phyloP scores from a whole-genome alignment of 2,888 invertebrate species.

The Mesochorus sp. region DNA sequence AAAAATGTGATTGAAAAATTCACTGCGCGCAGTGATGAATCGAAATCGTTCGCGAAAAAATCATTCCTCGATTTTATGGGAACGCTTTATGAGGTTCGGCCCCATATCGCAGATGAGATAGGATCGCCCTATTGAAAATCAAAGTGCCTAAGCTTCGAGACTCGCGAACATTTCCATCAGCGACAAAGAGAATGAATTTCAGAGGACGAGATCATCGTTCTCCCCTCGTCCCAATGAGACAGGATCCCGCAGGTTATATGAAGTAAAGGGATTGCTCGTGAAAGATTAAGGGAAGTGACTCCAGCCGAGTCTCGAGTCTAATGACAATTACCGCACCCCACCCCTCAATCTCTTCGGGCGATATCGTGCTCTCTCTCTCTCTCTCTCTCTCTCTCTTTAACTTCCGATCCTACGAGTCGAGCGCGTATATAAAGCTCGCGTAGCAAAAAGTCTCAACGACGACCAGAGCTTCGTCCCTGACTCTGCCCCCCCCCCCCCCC shows the following conservation, averaged over 20 bases:
- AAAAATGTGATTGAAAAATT: too few species aligned
- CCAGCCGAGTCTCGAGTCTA: conserved; percentile 32
- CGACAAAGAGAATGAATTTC: not conserved
- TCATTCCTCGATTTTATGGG: too few species aligned
- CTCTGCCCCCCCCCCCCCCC: not conserved
- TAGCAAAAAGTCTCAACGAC: conserved; percentile 14
- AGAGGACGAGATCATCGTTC: conserved; percentile 38
- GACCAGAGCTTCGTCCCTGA: conserved; percentile 30
- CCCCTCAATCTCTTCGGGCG: not conserved
- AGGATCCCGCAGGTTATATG: not conserved
- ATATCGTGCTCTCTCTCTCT: not conserved
- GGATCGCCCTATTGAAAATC: too few species aligned
- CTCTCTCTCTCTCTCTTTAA: too few species aligned
- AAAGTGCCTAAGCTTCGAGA: not conserved
- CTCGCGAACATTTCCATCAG: not conserved
- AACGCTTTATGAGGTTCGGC: too few species aligned
- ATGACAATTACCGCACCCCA: conserved; percentile 55
- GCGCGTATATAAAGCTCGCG: conserved; percentile 17
- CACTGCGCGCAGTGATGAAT: too few species aligned
- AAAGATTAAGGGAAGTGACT: not conserved
- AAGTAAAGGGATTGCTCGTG: conserved; percentile 35
- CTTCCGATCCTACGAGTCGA: conserved; percentile 1
- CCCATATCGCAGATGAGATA: too few species aligned
- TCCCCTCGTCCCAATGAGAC: conserved; percentile 21
- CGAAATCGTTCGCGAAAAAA: too few species aligned